Base-by-base conservation (phyloP, 2,888 invertebrate species). In the Pheosia gnoma region DNA sequence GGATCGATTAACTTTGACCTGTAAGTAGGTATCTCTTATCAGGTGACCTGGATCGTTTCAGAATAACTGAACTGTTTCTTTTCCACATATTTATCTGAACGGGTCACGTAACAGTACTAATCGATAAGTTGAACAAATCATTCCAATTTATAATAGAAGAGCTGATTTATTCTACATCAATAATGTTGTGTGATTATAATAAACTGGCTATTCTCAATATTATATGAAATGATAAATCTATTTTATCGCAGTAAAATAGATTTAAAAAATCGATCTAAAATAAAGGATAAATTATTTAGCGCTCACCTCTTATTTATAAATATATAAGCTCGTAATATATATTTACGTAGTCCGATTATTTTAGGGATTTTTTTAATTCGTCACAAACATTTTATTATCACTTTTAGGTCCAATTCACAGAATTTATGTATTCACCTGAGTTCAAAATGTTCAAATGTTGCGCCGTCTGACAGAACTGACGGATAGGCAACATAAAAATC, bases 381-480 rank as follows among this genome's bases (percentile, higher is more conserved):
- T 69, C 63, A 66, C 60, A 61, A 64, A 61, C 77, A 81, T 81
- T 76, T 75, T 78, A 66, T 65, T 64, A 59, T 59, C 57, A 63
- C 53, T 71, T 25, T 25, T 25, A 25, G 25, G 25, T 25, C 25
- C 25, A 25, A 25, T 25, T 75, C 62, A 70, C 57, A 62, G 66
- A 77, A 77, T 73, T 81, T 84, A 78, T 82, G 76, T 66, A 71
- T 74, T 70, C 73, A 71, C 65, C 70, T 4, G 67, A 83, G 84
- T 93, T 93, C 78, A 90, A 93, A 93, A 67, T 83, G 84, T 93
- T 93, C 78, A 90, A 93, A 93, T 91, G 90, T 91, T 90, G 89
- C 92, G 92, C 93, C 88, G 85, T 83, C 86, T 85, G 80, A 84
- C 77, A 76, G 70, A 75, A 78, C 75, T 74, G 76, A 78, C 11